Conservation (phyloP, 2,113 vertebrate genomes). For the Trematocara macrostoma region DNA sequence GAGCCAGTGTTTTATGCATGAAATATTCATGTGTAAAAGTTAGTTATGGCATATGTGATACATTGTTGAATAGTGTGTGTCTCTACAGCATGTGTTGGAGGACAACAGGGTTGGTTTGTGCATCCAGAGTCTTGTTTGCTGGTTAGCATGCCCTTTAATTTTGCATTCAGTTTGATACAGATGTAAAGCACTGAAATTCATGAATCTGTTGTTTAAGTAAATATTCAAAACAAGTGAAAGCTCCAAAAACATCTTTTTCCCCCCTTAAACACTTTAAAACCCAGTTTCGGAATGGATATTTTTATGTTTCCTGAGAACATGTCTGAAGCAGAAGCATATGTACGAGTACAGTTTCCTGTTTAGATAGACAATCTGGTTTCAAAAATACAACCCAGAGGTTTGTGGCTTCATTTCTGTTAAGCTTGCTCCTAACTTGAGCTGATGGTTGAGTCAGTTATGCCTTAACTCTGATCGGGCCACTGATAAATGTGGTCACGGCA, state of each 20-base stretch:
- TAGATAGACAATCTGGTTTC: constrained; percentile 19
- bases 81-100: not conserved
- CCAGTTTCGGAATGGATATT: not conserved
- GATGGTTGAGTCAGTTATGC: not conserved
- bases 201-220: not conserved
- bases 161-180: not conserved
- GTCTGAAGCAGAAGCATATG: not conserved
- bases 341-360: constrained; percentile 28
- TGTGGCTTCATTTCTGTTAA: constrained; percentile 48
- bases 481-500: constrained; percentile 11
- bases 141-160: not conserved
- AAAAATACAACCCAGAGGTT: not conserved
- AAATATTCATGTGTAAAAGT: not conserved
- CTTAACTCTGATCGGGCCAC: not conserved
- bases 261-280: not conserved
- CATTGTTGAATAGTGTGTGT: not conserved
- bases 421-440: not conserved
- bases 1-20: not conserved
- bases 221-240: not conserved
- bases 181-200: not conserved
- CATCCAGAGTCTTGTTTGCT: not conserved
- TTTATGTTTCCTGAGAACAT: constrained; percentile 17
- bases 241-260: accelerated
- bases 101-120: not conserved
- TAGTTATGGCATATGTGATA: not conserved